Evolutionary conservation across 2,113 vertebrate species (phyloP).

Genomic region (Nyctibius bracteatus): DNA sequence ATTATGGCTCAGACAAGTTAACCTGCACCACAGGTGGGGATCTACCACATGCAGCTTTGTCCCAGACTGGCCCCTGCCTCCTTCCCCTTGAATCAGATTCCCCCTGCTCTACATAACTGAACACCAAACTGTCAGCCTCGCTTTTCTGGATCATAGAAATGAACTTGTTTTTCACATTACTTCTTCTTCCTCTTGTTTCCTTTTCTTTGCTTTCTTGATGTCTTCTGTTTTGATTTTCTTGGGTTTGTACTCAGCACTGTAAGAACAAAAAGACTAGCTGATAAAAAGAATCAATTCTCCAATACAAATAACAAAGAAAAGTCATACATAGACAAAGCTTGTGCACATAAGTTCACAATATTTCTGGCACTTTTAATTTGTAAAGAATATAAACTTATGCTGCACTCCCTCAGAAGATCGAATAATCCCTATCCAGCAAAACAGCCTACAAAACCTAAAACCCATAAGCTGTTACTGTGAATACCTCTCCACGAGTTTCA

Average conservation of each 20-base stretch:
- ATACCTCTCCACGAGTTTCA: neutral
- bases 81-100: neutral
- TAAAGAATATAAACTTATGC: neutral
- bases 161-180: constrained; percentile 28
- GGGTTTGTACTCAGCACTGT: constrained; percentile 87
- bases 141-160: neutral
- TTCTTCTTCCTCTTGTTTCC: constrained; percentile 87
- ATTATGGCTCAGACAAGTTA: neutral
- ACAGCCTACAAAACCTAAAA: neutral
- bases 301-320: neutral
- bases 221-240: constrained; percentile 95
- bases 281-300: neutral
- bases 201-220: constrained; percentile 90
- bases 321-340: neutral
- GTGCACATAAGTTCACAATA: neutral
- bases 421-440: neutral
- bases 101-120: neutral
- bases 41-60: neutral
- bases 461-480: neutral
- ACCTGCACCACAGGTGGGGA: neutral
- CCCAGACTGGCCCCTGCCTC: neutral
- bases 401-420: neutral
- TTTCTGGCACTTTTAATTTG: neutral
- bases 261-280: constrained; percentile 27
- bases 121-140: neutral